Percentiles rank a stretch among this genome's conserved stretches.
Evolutionary conservation across 1,140 invertebrate genomes (phyloP).

Genomic region (Procambarus virginalis): DNA sequence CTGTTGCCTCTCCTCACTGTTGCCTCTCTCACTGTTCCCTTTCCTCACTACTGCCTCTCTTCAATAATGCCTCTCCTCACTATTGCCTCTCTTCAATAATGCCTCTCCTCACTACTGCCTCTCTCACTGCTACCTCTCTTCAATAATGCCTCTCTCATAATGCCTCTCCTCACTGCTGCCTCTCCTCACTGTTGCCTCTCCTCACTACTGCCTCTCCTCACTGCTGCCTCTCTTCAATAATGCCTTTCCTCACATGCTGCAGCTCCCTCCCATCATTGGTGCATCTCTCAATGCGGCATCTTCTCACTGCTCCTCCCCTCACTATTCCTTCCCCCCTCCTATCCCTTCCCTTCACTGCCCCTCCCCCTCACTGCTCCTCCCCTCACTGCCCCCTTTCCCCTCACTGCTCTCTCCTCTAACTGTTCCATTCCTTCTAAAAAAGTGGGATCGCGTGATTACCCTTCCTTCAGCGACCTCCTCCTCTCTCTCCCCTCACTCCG

Average conservation of each 20-base stretch:
- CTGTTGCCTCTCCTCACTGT: background rate
- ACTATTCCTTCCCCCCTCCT: background rate
- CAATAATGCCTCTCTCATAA: background rate
- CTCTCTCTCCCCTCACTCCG: background rate
- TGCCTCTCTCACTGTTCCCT: background rate
- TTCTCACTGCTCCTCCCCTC: background rate
- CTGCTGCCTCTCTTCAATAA: background rate
- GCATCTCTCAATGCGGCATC: background rate
- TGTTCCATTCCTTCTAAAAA: conserved; percentile 12
- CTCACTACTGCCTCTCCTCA: background rate
- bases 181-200: too few relatives aligned
- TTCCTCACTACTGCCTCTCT: background rate
- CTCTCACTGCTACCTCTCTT: conserved; percentile 14
- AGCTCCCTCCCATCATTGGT: background rate
- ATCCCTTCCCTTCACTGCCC: background rate
- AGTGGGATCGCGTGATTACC: conserved; percentile 48
- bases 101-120: background rate
- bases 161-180: background rate
- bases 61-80: background rate
- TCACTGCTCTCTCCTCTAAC: background rate
- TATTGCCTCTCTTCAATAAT: background rate
- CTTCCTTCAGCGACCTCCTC: conserved; percentile 22
- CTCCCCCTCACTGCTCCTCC: background rate
- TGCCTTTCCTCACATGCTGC: background rate
- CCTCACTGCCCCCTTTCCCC: background rate